Base-by-base conservation (phyloP, 2,888 invertebrate species). In the Papilio demoleus region DNA sequence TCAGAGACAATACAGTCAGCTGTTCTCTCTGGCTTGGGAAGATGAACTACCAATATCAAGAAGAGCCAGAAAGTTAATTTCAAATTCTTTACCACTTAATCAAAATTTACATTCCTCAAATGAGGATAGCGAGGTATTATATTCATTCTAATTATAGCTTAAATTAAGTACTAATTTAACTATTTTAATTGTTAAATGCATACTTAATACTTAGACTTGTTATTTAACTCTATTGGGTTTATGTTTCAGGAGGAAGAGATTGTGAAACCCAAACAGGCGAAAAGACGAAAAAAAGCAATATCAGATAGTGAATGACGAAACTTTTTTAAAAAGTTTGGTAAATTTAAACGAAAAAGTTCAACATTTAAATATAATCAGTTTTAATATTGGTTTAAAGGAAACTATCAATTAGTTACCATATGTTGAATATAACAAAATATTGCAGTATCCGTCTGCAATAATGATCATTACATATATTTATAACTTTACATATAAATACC, bases 221-320 rank as follows among this genome's bases (percentile, higher is more conserved):
- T n/a, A n/a, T n/a, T n/a, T n/a, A n/a, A n/a, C n/a, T 72, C 5
- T 31, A 63, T 19, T 47, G n/a, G 14, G n/a, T 65, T 74, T 82
- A 80, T 74, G 76, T 77, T 93, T 92, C 89, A 97, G 95, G 96
- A 98, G 85, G 98, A 98, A 90, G 97, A 97, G 92, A 96, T 97
- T 83, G 96, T 97, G 27, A 97, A 97, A 90, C 97, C 97, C 79
- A 97, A 97, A 89, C 97, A 97, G 90, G 96, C 97, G 72, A 98
- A 98, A 89, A 96, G 97, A 85, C 94, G 98, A 89, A 97, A 97
- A 96, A 97, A 97, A 93, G 95, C 97, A 70, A 95, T 97, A 85
- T 97, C 97, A 75, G 98, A 98, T 90, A 98, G 97, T 91, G 98
- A 98, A 95, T 98, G 96, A 97, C 95, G 92, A 89, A 91, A 86